Percentiles rank a stretch among this genome's conserved stretches.
Evolutionary conservation across 2,113 vertebrate species (phyloP).

Genomic region (Bufo gargarizans): DNA sequence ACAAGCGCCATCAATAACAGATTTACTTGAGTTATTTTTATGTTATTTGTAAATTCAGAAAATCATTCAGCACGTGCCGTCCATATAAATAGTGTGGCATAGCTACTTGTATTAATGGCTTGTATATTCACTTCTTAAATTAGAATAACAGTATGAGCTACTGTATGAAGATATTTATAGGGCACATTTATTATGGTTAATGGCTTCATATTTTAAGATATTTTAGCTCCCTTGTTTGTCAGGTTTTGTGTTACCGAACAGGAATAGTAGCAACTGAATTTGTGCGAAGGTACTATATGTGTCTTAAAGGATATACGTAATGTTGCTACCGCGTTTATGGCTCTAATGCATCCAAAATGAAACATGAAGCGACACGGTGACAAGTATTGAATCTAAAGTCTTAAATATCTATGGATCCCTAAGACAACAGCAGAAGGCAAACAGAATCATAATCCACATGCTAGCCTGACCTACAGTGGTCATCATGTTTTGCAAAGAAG

Average conservation of each 20-base stretch:
- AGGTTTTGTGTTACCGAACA: neutral
- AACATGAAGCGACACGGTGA: no score
- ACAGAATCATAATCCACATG: no score
- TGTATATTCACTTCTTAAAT: constrained; percentile 2
- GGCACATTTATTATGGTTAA: neutral
- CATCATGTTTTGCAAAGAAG: no score
- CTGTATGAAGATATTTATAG: constrained; percentile 3
- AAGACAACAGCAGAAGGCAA: no score
- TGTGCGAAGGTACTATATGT: neutral
- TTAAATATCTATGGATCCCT: no score
- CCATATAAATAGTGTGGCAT: neutral
- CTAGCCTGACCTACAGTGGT: no score
- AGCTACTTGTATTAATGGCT: neutral
- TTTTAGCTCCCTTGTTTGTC: neutral
- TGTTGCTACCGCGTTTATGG: neutral
- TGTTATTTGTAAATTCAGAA: constrained; percentile 19
- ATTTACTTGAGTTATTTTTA: constrained; percentile 23
- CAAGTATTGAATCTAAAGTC: no score
- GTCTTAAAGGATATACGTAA: neutral
- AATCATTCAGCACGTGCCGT: neutral
- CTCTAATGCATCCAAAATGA: neutral
- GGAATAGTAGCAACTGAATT: neutral
- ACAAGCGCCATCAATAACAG: neutral
- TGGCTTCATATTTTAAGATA: neutral
- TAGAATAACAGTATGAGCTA: neutral